These are phyloP conservation scores for Parascotia fuliginaria DNA, from an alignment of 2,888 invertebrate species.

Conservation along the genomic window DNA sequence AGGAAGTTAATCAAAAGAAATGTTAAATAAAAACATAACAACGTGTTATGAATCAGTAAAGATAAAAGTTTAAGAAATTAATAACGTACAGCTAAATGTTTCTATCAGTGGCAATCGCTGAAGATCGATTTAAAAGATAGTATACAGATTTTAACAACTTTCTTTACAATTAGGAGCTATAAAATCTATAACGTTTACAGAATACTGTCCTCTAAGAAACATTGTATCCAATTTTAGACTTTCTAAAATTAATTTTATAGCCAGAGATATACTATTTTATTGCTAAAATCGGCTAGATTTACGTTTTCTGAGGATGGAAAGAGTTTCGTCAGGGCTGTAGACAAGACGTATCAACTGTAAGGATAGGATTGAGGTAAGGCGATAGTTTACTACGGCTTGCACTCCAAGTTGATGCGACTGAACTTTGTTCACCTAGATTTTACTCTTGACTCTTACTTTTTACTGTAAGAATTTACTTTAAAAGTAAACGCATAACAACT, in stretches of 20 bases:
- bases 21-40: conserved; percentile 1
- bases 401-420: too few species aligned
- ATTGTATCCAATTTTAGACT: conserved; percentile 1
- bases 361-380: too few species aligned
- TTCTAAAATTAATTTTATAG: conserved; percentile 7
- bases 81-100: conserved; percentile 10
- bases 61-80: neutral
- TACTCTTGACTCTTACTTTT: too few species aligned
- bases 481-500: too few species aligned
- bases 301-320: neutral
- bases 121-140: conserved; percentile 32
- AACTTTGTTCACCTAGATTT: too few species aligned
- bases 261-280: too few species aligned
- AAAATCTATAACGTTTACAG: conserved; percentile 16
- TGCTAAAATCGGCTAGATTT: too few species aligned
- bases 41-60: conserved; percentile 1
- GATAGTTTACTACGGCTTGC: too few species aligned
- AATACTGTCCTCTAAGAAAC: conserved; percentile 5
- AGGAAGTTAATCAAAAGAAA: conserved; percentile 3
- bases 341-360: too few species aligned
- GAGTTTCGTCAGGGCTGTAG: too few species aligned
- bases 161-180: conserved; percentile 24
- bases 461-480: too few species aligned
- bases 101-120: conserved; percentile 20
- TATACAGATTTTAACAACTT: conserved; percentile 25